Evolutionary conservation across 92 coral and sea anemone genomes (phyloP).

Genomic region (Umimayanthus kanabou): DNA sequence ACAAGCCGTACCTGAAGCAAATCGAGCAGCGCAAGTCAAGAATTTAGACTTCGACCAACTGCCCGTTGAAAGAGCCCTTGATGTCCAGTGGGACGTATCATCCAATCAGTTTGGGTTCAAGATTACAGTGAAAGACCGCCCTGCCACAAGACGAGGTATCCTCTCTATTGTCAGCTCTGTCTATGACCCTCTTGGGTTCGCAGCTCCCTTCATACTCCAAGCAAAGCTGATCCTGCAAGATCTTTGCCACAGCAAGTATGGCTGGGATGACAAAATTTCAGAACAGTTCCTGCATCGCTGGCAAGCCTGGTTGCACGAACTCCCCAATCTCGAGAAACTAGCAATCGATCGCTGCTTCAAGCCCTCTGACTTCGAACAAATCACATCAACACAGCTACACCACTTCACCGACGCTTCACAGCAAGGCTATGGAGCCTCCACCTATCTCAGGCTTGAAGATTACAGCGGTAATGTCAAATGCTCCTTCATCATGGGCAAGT

Average conservation of each 20-base stretch:
- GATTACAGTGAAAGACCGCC: constrained; percentile 36
- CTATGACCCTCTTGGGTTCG: constrained; percentile 49
- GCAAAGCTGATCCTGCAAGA: constrained; percentile 56
- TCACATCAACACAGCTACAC: constrained; percentile 6
- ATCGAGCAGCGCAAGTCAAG: constrained; percentile 35
- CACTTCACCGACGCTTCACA: constrained; percentile 38
- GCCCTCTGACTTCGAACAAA: not conserved
- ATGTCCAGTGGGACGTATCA: constrained; percentile 45
- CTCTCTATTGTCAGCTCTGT: constrained; percentile 42
- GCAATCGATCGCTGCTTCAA: not conserved
- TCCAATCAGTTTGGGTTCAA: constrained; percentile 37
- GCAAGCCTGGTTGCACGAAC: constrained; percentile 31
- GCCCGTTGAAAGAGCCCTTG: constrained; percentile 36
- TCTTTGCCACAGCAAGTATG: constrained; percentile 31
- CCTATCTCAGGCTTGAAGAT: constrained; percentile 11
- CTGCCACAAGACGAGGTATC: constrained; percentile 50
- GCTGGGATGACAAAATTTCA: constrained; percentile 49
- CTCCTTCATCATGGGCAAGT: constrained; percentile 40
- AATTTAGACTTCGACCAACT: constrained; percentile 34
- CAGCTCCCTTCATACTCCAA: constrained; percentile 37
- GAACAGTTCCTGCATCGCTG: constrained; percentile 27
- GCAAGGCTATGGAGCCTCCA: constrained; percentile 30
- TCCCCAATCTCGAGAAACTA: constrained; percentile 4
- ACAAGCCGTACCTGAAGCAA: constrained; percentile 22
- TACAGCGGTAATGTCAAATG: constrained; percentile 16